phyloP scores from a whole-genome alignment of 2,797 vertebrate species.

The Rhinoraja longicauda region DNA sequence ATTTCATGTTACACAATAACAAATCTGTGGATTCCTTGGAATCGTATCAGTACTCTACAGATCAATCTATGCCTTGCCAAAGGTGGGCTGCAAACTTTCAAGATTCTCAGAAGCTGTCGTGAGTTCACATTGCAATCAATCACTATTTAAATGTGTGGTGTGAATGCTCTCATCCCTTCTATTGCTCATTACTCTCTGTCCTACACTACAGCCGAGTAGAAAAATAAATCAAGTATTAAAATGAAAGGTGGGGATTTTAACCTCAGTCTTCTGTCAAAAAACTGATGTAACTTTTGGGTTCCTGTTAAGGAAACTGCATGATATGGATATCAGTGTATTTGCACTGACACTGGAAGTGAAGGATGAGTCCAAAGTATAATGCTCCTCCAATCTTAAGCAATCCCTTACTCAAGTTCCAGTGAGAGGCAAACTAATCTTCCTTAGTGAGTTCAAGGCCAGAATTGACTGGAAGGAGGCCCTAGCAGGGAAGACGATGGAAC shows the following conservation, averaged over 20 bases:
- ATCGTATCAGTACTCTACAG: background rate
- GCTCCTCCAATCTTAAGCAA: too few relatives aligned
- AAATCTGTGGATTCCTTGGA: background rate
- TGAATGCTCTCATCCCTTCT: too few relatives aligned
- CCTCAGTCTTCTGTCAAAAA: background rate
- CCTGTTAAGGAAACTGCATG: too few relatives aligned
- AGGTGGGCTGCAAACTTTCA: background rate
- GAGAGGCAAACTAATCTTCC: too few relatives aligned
- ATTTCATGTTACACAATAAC: background rate
- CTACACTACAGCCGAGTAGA: background rate
- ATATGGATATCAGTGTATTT: too few relatives aligned
- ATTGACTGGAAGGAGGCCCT: too few relatives aligned
- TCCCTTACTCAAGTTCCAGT: too few relatives aligned
- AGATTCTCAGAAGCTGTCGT: background rate
- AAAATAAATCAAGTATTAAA: background rate
- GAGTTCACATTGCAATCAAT: background rate
- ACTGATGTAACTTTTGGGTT: background rate
- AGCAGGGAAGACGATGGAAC: too few relatives aligned
- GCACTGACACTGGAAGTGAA: too few relatives aligned
- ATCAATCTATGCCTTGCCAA: too few relatives aligned
- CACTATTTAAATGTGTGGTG: background rate
- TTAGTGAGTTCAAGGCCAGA: too few relatives aligned
- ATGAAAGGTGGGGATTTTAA: background rate
- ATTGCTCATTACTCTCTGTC: background rate
- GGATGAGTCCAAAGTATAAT: too few relatives aligned